Conservation (phyloP, 2,888 invertebrate species). For the Imbricaverruca yamaguchii region DNA sequence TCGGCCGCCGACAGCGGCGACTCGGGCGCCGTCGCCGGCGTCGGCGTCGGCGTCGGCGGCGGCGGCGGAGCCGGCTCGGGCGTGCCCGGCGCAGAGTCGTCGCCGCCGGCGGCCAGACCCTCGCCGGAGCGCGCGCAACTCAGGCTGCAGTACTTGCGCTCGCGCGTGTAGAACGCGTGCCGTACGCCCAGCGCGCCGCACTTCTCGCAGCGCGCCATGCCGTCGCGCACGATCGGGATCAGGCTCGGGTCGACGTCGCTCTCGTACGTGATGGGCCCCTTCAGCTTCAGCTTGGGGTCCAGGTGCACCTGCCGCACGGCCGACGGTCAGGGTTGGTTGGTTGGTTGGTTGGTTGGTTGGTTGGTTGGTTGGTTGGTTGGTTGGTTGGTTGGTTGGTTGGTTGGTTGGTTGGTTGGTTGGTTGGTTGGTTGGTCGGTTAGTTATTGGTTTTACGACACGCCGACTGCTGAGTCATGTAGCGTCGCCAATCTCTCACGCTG, state of each 20-base stretch:
- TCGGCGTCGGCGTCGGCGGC: background rate
- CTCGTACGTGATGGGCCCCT: conserved; percentile 69
- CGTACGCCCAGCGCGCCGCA: conserved; percentile 78
- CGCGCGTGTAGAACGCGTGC: conserved; percentile 76
- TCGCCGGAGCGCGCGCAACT: conserved; percentile 56
- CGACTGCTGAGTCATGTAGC: no score
- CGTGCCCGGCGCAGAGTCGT: background rate
- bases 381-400: no score
- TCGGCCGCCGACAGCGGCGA: background rate
- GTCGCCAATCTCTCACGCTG: no score
- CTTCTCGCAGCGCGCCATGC: conserved; percentile 77
- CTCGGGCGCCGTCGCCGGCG: background rate
- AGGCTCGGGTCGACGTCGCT: conserved; percentile 73
- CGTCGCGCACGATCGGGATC: conserved; percentile 79
- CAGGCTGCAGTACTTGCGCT: conserved; percentile 71
- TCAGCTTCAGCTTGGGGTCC: conserved; percentile 61
- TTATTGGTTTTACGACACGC: no score
- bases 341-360: no score
- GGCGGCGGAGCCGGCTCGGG: background rate
- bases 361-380: no score
- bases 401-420: no score
- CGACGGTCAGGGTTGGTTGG: no score
- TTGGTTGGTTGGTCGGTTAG: no score
- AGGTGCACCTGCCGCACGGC: conserved; percentile 30
- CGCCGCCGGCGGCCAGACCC: conserved; percentile 12